phyloP scores from a whole-genome alignment of 2,113 vertebrate species.

The Gopherus evgoodei region DNA sequence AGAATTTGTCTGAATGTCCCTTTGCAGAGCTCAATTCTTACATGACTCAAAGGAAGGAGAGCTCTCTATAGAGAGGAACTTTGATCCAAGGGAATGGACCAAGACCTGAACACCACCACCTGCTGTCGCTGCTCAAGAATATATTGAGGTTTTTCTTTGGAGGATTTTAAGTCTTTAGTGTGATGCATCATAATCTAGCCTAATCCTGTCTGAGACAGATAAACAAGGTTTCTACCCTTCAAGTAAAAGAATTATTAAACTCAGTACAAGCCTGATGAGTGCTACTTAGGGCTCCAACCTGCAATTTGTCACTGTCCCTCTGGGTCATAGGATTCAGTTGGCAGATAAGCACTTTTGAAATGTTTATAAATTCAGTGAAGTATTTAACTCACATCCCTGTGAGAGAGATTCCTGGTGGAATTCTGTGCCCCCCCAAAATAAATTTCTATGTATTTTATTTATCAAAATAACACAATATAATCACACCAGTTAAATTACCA shows the following conservation, averaged over 20 bases:
- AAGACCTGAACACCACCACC: not conserved
- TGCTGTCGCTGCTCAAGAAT: not conserved
- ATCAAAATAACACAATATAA: too few species aligned
- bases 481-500: too few species aligned
- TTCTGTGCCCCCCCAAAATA: fast-evolving
- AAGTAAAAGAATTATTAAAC: not conserved
- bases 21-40: not conserved
- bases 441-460: too few species aligned
- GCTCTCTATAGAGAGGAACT: not conserved
- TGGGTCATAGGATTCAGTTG: not conserved
- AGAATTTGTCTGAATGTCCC: not conserved
- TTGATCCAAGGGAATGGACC: not conserved
- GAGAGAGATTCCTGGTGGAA: not conserved
- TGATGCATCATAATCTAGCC: not conserved
- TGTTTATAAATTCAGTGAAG: not conserved
- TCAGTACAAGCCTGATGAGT: not conserved
- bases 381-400: not conserved
- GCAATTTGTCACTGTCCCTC: not conserved
- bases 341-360: not conserved
- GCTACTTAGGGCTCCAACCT: not conserved
- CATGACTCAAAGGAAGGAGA: not conserved
- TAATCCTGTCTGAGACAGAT: not conserved
- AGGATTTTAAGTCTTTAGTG: not conserved
- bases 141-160: not conserved
- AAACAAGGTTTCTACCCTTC: not conserved